Evolutionary conservation across 2,888 invertebrate genomes (phyloP).

Genomic region (Malacosoma neustria): DNA sequence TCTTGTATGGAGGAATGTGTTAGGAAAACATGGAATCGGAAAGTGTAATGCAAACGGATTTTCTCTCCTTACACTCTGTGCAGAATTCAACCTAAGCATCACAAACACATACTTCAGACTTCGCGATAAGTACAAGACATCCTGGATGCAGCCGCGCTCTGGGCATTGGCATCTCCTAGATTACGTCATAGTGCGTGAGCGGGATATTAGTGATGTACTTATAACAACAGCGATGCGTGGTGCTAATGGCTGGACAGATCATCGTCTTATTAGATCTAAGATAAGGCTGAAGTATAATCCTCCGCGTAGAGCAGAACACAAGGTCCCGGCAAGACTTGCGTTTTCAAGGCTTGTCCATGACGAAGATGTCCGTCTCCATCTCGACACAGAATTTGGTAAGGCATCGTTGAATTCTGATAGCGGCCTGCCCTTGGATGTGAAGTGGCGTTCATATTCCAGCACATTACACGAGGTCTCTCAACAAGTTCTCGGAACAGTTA

Average conservation of each 20-base stretch:
- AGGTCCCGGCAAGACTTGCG: background rate
- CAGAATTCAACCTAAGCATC: too few relatives aligned
- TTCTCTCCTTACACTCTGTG: too few relatives aligned
- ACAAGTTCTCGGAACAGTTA: background rate
- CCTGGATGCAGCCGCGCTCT: constrained; percentile 13
- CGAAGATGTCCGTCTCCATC: background rate
- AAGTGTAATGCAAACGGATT: too few relatives aligned
- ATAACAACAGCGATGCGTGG: constrained; percentile 19
- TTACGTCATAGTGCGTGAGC: constrained; percentile 6
- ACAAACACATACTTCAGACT: too few relatives aligned
- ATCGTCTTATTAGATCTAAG: constrained; percentile 12
- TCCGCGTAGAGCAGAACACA: background rate
- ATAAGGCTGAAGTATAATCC: constrained; percentile 1
- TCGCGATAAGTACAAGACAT: constrained; percentile 3
- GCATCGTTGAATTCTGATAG: too few relatives aligned
- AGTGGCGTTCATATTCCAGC: too few relatives aligned
- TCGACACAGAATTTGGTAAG: background rate
- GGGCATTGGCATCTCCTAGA: constrained; percentile 19
- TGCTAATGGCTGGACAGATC: constrained; percentile 16
- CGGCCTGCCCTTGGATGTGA: too few relatives aligned
- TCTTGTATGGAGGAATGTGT: too few relatives aligned
- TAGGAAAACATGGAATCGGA: too few relatives aligned
- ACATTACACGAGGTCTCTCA: too few relatives aligned
- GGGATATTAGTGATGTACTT: constrained; percentile 12
- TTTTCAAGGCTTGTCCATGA: constrained; percentile 5